Percentiles rank a stretch among this genome's conserved stretches.
phyloP scores from a whole-genome alignment of 2,797 vertebrate species.

The Thalassophryne amazonica region DNA sequence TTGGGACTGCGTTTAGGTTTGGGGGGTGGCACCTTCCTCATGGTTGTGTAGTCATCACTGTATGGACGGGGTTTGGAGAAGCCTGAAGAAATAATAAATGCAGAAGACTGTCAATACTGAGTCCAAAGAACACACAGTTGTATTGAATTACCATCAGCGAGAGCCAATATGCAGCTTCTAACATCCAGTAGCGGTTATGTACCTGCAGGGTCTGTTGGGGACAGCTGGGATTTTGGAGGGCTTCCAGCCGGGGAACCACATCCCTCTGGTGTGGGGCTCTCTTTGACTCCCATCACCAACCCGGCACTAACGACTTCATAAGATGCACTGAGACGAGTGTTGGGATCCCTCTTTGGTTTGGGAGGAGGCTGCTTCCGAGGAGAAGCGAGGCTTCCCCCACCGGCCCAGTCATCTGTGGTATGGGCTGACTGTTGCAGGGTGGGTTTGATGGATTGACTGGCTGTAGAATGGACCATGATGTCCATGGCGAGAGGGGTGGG shows the following conservation, averaged over 20 bases:
- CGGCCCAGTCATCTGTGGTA: constrained; percentile 76
- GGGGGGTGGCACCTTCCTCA: constrained; percentile 95
- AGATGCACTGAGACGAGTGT: constrained; percentile 92
- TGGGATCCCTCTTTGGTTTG: constrained; percentile 96
- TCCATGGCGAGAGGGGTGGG: constrained; percentile 82
- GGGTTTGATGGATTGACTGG: constrained; percentile 80
- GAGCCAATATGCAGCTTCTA: background rate
- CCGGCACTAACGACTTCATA: constrained; percentile 95
- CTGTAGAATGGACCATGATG: constrained; percentile 73
- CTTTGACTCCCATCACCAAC: constrained; percentile 85
- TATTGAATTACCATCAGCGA: constrained; percentile 38
- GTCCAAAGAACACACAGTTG: no score
- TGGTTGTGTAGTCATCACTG: constrained; percentile 95
- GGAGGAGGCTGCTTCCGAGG: constrained; percentile 97
- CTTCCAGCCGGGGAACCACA: constrained; percentile 72
- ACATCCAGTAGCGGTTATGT: constrained; percentile 30
- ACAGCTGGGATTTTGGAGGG: constrained; percentile 71
- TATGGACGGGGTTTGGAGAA: constrained; percentile 90
- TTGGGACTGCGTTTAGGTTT: constrained; percentile 96
- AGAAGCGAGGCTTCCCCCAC: constrained; percentile 78
- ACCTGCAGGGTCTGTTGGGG: constrained; percentile 77
- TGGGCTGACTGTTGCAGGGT: constrained; percentile 83
- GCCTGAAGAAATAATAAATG: constrained; percentile 62
- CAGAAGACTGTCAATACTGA: constrained; percentile 3
- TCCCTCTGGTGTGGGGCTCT: constrained; percentile 85